Evolutionary conservation across 2,113 vertebrate species (phyloP).

Genomic region (Halcyon senegalensis): DNA sequence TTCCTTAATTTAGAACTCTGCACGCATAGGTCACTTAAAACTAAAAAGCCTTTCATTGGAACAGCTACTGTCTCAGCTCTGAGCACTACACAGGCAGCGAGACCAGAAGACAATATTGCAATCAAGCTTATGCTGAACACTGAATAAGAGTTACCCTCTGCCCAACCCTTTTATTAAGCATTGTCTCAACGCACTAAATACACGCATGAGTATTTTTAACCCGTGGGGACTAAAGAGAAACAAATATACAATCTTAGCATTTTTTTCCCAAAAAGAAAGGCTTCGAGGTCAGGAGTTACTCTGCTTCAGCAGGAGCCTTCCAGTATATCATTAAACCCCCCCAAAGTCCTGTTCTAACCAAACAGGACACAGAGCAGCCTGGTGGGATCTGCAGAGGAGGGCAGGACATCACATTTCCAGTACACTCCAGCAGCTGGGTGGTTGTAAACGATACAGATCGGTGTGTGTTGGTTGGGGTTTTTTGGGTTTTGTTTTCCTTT

Average conservation of each 20-base stretch:
- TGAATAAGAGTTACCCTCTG: background rate
- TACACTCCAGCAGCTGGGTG: background rate
- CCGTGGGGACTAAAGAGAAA: background rate
- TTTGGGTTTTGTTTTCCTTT: no score
- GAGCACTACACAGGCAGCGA: background rate
- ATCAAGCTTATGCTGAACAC: background rate
- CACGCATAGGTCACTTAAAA: background rate
- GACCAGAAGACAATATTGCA: background rate
- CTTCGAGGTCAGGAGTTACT: background rate
- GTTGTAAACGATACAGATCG: background rate
- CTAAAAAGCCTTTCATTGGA: background rate
- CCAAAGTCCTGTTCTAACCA: background rate
- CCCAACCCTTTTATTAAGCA: slow-evolving; percentile 16
- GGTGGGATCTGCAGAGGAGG: background rate
- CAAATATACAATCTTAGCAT: background rate
- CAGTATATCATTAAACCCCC: background rate
- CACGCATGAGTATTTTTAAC: background rate
- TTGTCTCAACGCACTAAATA: background rate
- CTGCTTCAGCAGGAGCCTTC: background rate
- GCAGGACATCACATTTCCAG: background rate
- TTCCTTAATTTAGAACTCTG: background rate
- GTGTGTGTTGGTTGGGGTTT: background rate
- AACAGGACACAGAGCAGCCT: background rate
- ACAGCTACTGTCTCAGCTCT: background rate
- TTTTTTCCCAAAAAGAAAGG: background rate